Evolutionary conservation across 2,113 vertebrate genomes (phyloP).

Genomic region (Danionella cerebrum): DNA sequence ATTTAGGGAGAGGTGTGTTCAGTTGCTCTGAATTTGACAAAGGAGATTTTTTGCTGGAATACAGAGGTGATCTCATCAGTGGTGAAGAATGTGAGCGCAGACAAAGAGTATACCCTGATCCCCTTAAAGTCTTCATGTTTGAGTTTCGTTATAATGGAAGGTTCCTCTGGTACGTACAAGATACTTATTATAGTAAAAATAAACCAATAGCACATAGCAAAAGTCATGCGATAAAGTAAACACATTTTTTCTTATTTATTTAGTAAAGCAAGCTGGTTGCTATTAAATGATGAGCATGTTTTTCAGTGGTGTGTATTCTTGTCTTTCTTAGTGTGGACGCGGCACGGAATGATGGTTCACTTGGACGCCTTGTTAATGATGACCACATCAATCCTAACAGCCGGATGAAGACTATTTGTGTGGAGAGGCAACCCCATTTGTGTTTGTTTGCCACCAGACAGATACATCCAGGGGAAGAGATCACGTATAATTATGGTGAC

Average conservation of each 20-base stretch:
- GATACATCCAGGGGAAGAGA: conserved; percentile 35
- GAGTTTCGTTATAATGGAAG: conserved; percentile 31
- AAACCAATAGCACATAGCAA: no score
- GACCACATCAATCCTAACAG: conserved; percentile 35
- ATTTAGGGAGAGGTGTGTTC: conserved; percentile 30
- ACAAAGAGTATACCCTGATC: conserved; percentile 10
- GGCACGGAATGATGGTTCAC: conserved; percentile 19
- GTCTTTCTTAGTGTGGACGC: conserved; percentile 22
- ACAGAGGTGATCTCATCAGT: conserved; percentile 28
- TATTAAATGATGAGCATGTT: neutral
- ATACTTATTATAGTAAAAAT: neutral
- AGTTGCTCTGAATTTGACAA: conserved; percentile 21
- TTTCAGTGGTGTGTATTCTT: neutral
- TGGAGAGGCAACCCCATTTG: conserved; percentile 27
- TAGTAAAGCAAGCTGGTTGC: neutral
- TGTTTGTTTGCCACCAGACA: conserved; percentile 36
- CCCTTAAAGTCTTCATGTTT: conserved; percentile 32
- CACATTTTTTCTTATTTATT: neutral
- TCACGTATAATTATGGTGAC: conserved; percentile 32
- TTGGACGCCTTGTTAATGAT: conserved; percentile 33
- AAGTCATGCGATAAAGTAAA: no score
- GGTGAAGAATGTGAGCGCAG: conserved; percentile 21
- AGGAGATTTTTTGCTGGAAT: conserved; percentile 27
- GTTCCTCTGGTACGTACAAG: conserved; percentile 16
- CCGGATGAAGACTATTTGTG: conserved; percentile 29